Conservation (phyloP, 2,113 vertebrate species). For the Sigmodon hispidus region DNA sequence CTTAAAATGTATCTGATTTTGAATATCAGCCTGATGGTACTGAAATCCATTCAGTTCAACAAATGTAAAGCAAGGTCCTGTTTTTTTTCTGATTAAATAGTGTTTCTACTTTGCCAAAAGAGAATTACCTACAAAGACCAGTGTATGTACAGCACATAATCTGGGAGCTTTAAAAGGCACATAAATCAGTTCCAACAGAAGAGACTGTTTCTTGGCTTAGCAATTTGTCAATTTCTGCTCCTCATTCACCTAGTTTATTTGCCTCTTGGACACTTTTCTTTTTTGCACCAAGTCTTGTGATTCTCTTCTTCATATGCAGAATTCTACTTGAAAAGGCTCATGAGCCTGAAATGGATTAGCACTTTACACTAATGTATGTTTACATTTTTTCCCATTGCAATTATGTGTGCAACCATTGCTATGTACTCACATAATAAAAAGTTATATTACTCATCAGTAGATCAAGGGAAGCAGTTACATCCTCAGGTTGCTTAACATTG, state of each 20-base stretch:
- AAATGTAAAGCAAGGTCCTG: background rate
- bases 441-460: background rate
- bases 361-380: background rate
- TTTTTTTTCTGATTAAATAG: background rate
- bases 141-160: background rate
- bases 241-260: background rate
- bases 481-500: background rate
- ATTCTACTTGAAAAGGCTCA: background rate
- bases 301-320: background rate
- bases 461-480: background rate
- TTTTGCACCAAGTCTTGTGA: background rate
- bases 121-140: background rate
- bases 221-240: background rate
- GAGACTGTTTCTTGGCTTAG: background rate
- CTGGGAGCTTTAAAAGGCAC: background rate
- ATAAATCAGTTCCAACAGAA: accelerated
- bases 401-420: background rate
- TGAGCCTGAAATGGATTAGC: background rate
- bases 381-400: background rate
- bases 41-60: background rate
- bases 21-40: background rate
- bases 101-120: background rate
- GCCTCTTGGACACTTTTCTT: background rate
- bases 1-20: background rate
- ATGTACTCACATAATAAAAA: background rate